A percentile compares a stretch with the other conserved stretches of the same genome.
Conservation (phyloP, 2,113 vertebrate species). For the Anolis sagrei region DNA sequence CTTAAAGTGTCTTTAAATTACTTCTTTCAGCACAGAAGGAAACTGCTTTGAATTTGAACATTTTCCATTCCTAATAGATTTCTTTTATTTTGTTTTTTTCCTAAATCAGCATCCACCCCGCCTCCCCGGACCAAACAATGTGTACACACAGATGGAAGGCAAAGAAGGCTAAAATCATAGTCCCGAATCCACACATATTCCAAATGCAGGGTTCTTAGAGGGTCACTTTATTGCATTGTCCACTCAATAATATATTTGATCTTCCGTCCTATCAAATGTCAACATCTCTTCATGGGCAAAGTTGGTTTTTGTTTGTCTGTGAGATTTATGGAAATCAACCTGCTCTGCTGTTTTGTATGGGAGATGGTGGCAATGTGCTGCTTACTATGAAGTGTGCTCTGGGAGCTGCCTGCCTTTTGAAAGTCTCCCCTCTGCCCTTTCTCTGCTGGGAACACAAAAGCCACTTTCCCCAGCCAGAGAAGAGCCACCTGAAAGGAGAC, state of each 20-base stretch:
- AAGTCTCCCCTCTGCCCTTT: conserved; percentile 33
- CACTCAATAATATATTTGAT: neutral
- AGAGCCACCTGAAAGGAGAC: conserved; percentile 43
- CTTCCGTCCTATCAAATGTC: neutral
- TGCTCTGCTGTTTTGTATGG: neutral
- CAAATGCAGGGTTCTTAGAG: neutral
- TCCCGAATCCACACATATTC: neutral
- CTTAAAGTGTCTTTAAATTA: conserved; percentile 23
- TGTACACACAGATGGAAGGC: too few species aligned
- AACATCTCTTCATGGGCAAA: neutral
- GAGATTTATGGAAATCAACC: conserved; percentile 22
- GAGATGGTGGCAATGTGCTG: conserved; percentile 10
- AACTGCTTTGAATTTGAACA: neutral
- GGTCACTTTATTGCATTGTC: neutral
- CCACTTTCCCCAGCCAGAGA: conserved; percentile 36
- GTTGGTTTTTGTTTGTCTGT: neutral
- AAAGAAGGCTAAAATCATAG: neutral
- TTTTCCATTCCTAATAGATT: conserved; percentile 1
- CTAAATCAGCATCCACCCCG: neutral
- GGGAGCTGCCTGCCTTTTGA: conserved; percentile 55
- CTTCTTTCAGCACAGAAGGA: conserved; percentile 2
- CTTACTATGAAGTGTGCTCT: conserved; percentile 68
- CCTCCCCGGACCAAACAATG: neutral
- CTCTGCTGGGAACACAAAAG: conserved; percentile 36
- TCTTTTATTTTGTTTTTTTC: neutral